Percentiles rank a stretch among this genome's conserved stretches.
Evolutionary conservation across 2,888 invertebrate species (phyloP).

Genomic region (Nebria brevicollis): DNA sequence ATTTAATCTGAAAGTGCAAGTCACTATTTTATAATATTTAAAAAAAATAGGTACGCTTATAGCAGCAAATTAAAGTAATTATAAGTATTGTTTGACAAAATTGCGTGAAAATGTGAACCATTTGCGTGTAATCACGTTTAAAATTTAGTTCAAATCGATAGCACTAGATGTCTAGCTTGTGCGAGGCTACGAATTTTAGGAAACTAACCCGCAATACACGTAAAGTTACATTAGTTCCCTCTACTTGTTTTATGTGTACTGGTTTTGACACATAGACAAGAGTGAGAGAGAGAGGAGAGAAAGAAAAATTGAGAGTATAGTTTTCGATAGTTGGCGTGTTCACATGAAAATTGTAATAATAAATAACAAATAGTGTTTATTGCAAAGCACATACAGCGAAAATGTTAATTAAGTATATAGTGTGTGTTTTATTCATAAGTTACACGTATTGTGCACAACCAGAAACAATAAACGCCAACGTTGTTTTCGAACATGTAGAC

Average conservation of each 20-base stretch:
- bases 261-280: background rate
- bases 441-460: constrained; percentile 28
- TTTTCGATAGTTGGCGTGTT: background rate
- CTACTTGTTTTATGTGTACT: too few species aligned
- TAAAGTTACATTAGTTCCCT: too few species aligned
- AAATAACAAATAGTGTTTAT: background rate
- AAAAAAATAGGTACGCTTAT: background rate
- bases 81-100: background rate
- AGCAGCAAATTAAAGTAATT: background rate
- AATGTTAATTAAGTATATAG: constrained; percentile 22
- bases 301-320: background rate
- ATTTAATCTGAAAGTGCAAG: too few species aligned
- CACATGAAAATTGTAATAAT: background rate
- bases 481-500: constrained; percentile 79
- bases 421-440: constrained; percentile 23
- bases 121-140: background rate
- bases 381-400: background rate
- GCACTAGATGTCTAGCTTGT: too few species aligned
- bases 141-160: too few species aligned
- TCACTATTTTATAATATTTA: background rate
- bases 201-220: too few species aligned
- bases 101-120: background rate
- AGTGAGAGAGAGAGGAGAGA: background rate
- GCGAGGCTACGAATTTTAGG: too few species aligned
- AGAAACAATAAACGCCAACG: constrained; percentile 35